A percentile compares a stretch with the other conserved stretches of the same genome.
phyloP scores from a whole-genome alignment of 2,797 vertebrate genomes.

The Tachyglossus aculeatus region DNA sequence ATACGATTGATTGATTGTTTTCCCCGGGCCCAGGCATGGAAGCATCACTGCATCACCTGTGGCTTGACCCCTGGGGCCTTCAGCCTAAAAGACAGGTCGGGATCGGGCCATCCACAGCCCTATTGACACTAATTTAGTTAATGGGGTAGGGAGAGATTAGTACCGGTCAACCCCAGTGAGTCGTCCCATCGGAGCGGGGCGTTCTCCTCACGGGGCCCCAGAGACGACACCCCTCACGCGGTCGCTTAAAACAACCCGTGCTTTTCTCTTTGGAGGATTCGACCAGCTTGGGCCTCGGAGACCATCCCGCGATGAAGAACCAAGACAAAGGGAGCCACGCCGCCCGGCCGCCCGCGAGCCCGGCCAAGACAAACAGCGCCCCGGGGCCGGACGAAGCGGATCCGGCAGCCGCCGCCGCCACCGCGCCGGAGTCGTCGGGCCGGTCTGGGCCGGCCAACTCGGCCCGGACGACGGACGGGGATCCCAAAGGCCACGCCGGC shows the following conservation, averaged over 20 bases:
- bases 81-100: no score
- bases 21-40: no score
- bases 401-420: background rate
- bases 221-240: no score
- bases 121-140: no score
- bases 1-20: no score
- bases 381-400: conserved; percentile 45
- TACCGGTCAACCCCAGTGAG: no score
- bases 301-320: conserved; percentile 74
- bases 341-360: conserved; percentile 30
- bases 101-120: no score
- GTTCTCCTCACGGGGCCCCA: no score
- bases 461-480: background rate
- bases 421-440: conserved; percentile 4
- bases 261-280: conserved; percentile 45
- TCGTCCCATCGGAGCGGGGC: no score
- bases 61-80: no score
- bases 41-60: no score
- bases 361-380: conserved; percentile 30
- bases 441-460: background rate
- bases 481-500: background rate
- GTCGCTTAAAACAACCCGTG: conserved; percentile 2
- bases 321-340: conserved; percentile 71
- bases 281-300: background rate
- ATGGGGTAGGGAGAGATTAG: no score